Percentiles rank a stretch among this genome's conserved stretches.
These are phyloP conservation scores for Melieria crassipennis DNA, from an alignment of 2,888 invertebrate genomes.

Conservation along the genomic window DNA sequence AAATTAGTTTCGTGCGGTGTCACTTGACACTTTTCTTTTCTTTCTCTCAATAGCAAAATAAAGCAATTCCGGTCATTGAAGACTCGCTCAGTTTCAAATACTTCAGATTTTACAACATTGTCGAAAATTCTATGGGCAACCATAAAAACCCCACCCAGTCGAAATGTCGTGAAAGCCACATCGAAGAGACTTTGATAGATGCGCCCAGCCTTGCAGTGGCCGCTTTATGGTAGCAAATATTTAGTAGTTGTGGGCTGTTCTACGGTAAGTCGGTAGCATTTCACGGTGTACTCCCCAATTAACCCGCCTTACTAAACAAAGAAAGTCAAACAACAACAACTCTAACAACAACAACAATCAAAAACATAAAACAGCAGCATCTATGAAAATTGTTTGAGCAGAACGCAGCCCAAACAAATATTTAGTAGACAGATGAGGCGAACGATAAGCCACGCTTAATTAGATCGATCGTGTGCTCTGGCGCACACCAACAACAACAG, in stretches of 20 bases:
- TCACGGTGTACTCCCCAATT: constrained; percentile 35
- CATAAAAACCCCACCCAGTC: too few relatives aligned
- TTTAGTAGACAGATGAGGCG: constrained; percentile 42
- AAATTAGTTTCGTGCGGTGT: too few relatives aligned
- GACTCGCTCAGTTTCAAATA: too few relatives aligned
- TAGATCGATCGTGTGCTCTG: constrained; percentile 45
- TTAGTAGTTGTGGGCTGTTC: neutral
- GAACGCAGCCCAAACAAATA: constrained; percentile 9
- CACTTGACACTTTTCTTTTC: too few relatives aligned
- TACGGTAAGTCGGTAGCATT: constrained; percentile 26
- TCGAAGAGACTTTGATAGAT: too few relatives aligned
- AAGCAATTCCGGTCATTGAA: too few relatives aligned
- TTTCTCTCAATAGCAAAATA: too few relatives aligned
- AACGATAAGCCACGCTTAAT: constrained; percentile 49
- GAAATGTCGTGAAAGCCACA: too few relatives aligned
- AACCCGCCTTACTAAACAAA: constrained; percentile 21
- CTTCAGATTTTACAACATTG: too few relatives aligned
- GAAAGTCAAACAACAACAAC: constrained; percentile 4
- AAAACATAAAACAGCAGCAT: constrained; percentile 21
- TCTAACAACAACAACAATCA: neutral
- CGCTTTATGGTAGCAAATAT: neutral
- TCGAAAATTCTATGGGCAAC: too few relatives aligned
- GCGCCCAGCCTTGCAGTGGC: too few relatives aligned
- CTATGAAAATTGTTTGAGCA: too few relatives aligned
- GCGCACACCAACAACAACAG: neutral